Percentiles rank a stretch among this genome's conserved stretches.
Conservation (phyloP, 2,888 invertebrate genomes). For the Melinaea menophilus region DNA sequence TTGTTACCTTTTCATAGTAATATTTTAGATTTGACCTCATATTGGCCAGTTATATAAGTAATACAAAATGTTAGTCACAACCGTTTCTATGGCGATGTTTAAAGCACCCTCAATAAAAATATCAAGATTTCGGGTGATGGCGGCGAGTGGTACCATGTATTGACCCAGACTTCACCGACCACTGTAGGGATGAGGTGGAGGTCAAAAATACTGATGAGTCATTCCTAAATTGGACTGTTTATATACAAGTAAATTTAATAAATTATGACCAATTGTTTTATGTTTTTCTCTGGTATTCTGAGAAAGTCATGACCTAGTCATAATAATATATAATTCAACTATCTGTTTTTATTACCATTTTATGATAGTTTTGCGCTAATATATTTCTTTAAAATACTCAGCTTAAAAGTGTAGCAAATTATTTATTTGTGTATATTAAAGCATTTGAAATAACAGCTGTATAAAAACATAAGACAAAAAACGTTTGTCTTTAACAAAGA, state of each 20-base stretch:
- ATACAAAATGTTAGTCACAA: constrained; percentile 4
- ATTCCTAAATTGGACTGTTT: not conserved
- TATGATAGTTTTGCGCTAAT: no score
- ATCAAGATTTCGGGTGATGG: constrained; percentile 24
- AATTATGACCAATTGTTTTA: no score
- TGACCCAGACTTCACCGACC: constrained; percentile 32
- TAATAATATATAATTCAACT: no score
- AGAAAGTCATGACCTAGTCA: no score
- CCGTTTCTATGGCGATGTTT: constrained; percentile 25
- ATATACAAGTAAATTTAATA: not conserved
- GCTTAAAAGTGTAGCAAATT: no score
- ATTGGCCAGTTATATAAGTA: not conserved
- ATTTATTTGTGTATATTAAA: no score
- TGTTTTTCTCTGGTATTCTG: no score
- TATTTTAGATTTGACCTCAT: not conserved
- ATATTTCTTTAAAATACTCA: no score
- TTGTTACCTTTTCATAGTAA: not conserved
- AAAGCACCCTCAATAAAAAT: constrained; percentile 32
- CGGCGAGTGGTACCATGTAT: constrained; percentile 35
- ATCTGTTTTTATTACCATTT: no score
- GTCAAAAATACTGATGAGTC: not conserved
- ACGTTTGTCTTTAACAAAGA: constrained; percentile 32
- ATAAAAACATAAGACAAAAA: constrained; percentile 41
- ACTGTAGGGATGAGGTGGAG: not conserved
- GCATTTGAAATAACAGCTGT: not conserved